Conservation (phyloP, 1,140 invertebrate species). For the Drosophila parabipectinata region DNA sequence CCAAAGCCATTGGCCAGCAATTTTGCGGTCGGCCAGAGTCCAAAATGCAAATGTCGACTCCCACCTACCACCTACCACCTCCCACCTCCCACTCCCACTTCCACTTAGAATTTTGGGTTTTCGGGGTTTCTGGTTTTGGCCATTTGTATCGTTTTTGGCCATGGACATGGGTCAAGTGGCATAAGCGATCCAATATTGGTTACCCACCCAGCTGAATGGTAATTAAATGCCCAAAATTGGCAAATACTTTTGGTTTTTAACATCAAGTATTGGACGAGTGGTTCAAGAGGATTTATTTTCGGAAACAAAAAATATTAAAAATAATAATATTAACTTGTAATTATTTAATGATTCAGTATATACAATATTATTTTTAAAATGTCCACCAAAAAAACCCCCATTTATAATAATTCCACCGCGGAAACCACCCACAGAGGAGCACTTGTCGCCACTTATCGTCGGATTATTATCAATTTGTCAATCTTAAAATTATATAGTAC, state of each 20-base stretch:
- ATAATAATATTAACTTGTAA: background rate
- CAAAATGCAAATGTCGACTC: conserved; percentile 58
- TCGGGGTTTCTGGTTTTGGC: background rate
- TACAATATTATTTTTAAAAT: too few relatives aligned
- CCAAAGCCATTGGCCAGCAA: conserved; percentile 49
- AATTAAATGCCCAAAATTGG: conserved; percentile 1
- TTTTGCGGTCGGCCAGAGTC: conserved; percentile 53
- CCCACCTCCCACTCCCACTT: background rate
- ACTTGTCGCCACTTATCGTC: background rate
- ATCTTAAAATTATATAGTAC: conserved; percentile 3
- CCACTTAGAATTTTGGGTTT: background rate
- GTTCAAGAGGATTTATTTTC: background rate
- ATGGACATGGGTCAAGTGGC: conserved; percentile 2
- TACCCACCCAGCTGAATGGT: background rate
- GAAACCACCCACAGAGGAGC: background rate
- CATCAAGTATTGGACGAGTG: background rate
- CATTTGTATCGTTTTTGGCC: background rate
- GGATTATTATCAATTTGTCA: conserved; percentile 1
- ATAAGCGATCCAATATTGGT: conserved; percentile 1
- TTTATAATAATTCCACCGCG: too few relatives aligned
- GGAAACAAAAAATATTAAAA: too few relatives aligned
- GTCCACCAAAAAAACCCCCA: too few relatives aligned
- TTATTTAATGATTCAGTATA: background rate
- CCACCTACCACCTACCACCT: background rate
- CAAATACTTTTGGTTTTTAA: background rate